Base-by-base conservation (phyloP, 2,797 vertebrate genomes). In the Chloroceryle amazona region DNA sequence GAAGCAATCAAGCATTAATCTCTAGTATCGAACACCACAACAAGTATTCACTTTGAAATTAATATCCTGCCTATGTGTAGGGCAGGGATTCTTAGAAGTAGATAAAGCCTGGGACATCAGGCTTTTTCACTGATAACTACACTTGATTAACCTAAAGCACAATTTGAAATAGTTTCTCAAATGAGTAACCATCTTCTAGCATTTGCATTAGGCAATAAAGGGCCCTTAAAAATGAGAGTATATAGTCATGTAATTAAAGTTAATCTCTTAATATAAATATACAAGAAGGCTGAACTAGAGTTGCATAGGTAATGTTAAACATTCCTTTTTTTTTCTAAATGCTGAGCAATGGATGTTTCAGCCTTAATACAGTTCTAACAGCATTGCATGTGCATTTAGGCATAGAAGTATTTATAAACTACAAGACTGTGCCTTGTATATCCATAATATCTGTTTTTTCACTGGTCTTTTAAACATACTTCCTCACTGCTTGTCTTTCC, bases 211-310 rank as follows among this genome's bases (percentile, higher is more conserved):
- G 61, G 14, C 37, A 89, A 31, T 35, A 78, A 73, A 78, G 11
- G 19, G 3, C 13, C 16, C 20, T 85, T 86, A 74, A 80, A 79
- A 91, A 44, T 37, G 65, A 52, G 28, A 92, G 4, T 44, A 67
- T 7, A 37, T 23, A 66, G 13, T 57, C 3, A 61, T 9, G 15
- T 67, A 79, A 75, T 88, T 88, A 88, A 1, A 3, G 61, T 46
- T 44, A 82, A 71, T 42, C 1, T 42, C n/a, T 49, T 81, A 83
- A 79, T 66, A 8, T 58, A 92, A 95, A 81, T 75, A 81, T 22
- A 81, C 2, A 68, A 85, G 71, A 86, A 80, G 1, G 1, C 4
- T n/a, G 49, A 92, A 87, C 74, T 91, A 72, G n/a, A 81, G 17
- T 81, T 66, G 21, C 26, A 42, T 49, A 39, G 20, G 4, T 41